Evolutionary conservation across 2,797 vertebrate genomes (phyloP), one percentile per base, ranked within the genome.

Genomic region (Clarias pachynema): DNA sequence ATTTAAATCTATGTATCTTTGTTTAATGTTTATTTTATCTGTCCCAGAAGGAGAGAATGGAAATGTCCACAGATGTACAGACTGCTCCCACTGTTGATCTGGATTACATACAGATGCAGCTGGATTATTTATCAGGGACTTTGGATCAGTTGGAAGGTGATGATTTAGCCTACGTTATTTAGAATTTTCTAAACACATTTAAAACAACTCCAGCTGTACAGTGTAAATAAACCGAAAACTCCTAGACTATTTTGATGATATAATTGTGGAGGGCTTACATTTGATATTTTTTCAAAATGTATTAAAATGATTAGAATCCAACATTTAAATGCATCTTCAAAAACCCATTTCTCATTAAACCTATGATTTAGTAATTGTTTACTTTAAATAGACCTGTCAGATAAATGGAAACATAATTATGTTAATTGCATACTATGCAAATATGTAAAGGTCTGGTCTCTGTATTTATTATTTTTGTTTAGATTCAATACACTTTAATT

Each of bases 41-140:
- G 78, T 91, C 89, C 70, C 86, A 95, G 94, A 95, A 95, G 93
- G 93, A 95, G 87, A 92, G 85, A 60, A 1, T 70, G 29, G 86
- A 91, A 69, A 89, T 68, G 18, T 65, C 16, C 34, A 66, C 59
- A 31, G 85, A 78, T 68, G 31, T 63, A 0, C 20, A 87, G 12
- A 4, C 83, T 18, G 31, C 79, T 18, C 31, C 65, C 1, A 57
- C 34, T 74, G 40, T 37, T 80, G 88, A 93, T 69, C 74, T 95
- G 82, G 92, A 93, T 69, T 87, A 88, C 86, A 87, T 94, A 44
- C 87, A 94, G 81, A 92, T 86, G 87, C 86, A 63, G 65, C 89
- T 95, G 83, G 92, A 93, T 81, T 90, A 87, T 22, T 84, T 95
- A 89, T 93, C 91, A 24, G 68, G 82, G 65, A 53, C 63, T 88